These are phyloP conservation scores for Eremobia ochroleuca DNA, from an alignment of 2,888 invertebrate species.

Conservation along the genomic window DNA sequence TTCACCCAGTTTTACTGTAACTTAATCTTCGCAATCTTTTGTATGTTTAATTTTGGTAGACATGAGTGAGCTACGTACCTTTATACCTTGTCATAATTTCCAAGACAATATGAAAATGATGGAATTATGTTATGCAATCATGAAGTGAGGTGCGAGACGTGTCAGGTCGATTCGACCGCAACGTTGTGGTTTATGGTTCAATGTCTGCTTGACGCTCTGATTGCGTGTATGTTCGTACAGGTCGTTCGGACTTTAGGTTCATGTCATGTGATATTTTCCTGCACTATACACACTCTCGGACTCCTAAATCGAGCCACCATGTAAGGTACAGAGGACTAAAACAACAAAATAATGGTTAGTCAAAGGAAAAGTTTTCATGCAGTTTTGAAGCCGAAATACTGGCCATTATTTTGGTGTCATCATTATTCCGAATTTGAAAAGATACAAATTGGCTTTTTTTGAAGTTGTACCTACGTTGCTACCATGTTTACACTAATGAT, in stretches of 20 bases:
- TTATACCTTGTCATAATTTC: not conserved
- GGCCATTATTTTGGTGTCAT: too few species aligned
- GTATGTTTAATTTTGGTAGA: not conserved
- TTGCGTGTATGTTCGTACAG: slow-evolving; percentile 32
- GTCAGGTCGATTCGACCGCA: slow-evolving; percentile 65
- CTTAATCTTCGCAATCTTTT: not conserved
- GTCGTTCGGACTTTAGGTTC: slow-evolving; percentile 23
- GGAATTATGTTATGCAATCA: slow-evolving; percentile 34
- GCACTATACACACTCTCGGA: not conserved
- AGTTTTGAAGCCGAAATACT: too few species aligned
- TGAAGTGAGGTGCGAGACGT: slow-evolving; percentile 10
- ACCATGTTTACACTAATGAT: too few species aligned
- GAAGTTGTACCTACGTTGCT: too few species aligned
- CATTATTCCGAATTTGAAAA: too few species aligned
- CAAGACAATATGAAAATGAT: slow-evolving; percentile 9
- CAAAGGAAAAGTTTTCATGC: too few species aligned
- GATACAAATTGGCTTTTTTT: too few species aligned
- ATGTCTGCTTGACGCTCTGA: slow-evolving; percentile 45
- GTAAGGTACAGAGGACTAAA: too few species aligned
- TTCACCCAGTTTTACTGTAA: too few species aligned
- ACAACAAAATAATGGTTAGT: too few species aligned
- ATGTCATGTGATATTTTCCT: slow-evolving; percentile 28
- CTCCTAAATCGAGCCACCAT: too few species aligned
- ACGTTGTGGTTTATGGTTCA: slow-evolving; percentile 66
- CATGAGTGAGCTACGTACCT: not conserved